Base-by-base conservation (phyloP, 2,113 vertebrate genomes). In the Ictalurus furcatus region DNA sequence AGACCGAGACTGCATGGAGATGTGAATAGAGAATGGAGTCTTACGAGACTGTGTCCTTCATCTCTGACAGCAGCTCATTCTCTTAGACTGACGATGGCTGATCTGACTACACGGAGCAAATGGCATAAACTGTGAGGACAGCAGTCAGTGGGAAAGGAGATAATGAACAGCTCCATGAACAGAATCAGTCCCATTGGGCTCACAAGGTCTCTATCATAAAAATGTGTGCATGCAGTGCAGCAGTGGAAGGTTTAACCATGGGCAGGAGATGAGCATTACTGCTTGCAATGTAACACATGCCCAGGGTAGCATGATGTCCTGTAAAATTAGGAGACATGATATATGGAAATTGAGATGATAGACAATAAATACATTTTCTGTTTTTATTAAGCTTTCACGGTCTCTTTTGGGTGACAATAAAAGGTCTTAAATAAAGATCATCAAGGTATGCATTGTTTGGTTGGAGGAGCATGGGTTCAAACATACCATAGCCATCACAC, bases 31-130 rank as follows among this genome's bases (percentile, higher is more conserved):
- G 6, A 82, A 71, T 28, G 61, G 59, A 82, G 78, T 79, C 85
- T 87, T 87, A n/a, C 73, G 78, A 80, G 78, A 56, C 44, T 13
- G 63, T 19, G 17, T 48, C 87, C 67, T 69, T 28, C 23, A 48
- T 59, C 78, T 73, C 28, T 88, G 67, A 83, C 87, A 88, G 67
- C 30, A 84, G 23, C 54, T 73, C 82, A 52, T 88, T 78, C 82
- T 59, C 67, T 88, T 54, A 44, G 80, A 67, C 88, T 67, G 83
- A 69, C 5, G 44, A 16, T 12, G 21, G 76, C 69, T 65, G 83
- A 78, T 89, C 59, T 56, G 48, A 85, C n/a, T 56, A n/a, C 73
- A 69, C 23, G 58, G 11, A 52, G 82, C 81, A 52, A 25, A 13
- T 13, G 2, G 40, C 16, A 19, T 73, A 78, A 63, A 76, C 88